phyloP scores from a whole-genome alignment of 2,113 vertebrate species.

The Dasypus novemcinctus region DNA sequence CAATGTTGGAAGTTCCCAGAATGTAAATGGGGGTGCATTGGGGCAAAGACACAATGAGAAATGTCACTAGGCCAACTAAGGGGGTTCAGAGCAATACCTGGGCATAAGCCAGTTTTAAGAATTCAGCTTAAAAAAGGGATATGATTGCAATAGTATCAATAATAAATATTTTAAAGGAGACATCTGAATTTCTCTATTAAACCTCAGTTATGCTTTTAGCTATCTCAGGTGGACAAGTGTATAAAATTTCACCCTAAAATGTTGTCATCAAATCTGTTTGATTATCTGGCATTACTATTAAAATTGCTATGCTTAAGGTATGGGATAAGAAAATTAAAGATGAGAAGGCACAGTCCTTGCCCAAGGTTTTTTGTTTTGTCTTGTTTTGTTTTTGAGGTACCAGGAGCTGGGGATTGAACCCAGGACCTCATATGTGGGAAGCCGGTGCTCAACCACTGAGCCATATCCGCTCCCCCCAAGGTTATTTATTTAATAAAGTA shows the following conservation, averaged over 20 bases:
- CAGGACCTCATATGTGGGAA: no score
- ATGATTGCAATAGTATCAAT: neutral
- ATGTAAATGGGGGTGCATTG: rapidly evolving
- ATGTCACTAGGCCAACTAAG: neutral
- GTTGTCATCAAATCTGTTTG: neutral
- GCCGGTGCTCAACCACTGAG: no score
- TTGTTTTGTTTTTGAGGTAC: no score
- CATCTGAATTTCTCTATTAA: neutral
- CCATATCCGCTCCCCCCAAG: no score
- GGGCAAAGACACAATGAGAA: neutral
- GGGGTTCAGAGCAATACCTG: neutral
- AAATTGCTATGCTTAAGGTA: neutral
- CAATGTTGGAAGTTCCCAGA: no score
- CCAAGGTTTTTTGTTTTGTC: neutral
- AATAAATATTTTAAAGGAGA: neutral
- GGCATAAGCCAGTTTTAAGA: neutral
- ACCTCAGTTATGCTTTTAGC: neutral
- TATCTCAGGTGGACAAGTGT: neutral
- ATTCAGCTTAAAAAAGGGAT: neutral
- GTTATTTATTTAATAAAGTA: neutral
- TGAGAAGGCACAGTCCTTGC: neutral
- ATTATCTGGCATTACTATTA: neutral
- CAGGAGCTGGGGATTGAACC: no score
- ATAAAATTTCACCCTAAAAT: neutral
- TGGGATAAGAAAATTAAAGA: neutral